A percentile compares a stretch with the other conserved stretches of the same genome.
Evolutionary conservation across 2,888 invertebrate species (phyloP).

Genomic region (Deilephila porcellus): DNA sequence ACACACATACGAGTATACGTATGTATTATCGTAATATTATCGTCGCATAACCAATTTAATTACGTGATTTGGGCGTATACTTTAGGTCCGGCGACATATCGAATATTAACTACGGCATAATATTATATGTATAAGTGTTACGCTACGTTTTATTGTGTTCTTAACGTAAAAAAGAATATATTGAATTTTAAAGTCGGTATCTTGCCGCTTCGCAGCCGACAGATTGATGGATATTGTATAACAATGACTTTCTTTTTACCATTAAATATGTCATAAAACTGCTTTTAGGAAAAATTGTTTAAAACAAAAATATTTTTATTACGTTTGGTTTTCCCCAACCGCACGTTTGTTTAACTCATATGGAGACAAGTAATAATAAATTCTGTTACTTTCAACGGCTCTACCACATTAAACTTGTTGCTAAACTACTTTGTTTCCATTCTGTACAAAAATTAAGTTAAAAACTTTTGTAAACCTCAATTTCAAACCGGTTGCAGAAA

Average conservation of each 20-base stretch:
- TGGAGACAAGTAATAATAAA: conserved; percentile 3
- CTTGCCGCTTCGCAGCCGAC: too few relatives aligned
- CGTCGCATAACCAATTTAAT: neutral
- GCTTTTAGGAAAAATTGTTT: neutral
- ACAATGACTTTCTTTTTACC: too few relatives aligned
- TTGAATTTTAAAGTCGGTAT: too few relatives aligned
- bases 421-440: neutral
- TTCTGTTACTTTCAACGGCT: conserved; percentile 4
- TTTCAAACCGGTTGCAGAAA: conserved; percentile 1
- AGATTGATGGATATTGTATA: too few relatives aligned
- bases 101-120: neutral
- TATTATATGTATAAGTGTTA: too few relatives aligned
- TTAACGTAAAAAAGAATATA: too few relatives aligned
- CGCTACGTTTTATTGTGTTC: too few relatives aligned
- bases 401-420: conserved; percentile 1
- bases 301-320: neutral
- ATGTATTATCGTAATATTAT: neutral
- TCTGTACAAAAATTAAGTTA: neutral
- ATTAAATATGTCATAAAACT: neutral
- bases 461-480: neutral
- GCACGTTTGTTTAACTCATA: neutral
- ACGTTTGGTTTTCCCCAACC: neutral
- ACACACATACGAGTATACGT: neutral
- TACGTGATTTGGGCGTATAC: neutral
- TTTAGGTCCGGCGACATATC: neutral